phyloP scores from a whole-genome alignment of 1,140 invertebrate species.

The Cydia fagiglandana region DNA sequence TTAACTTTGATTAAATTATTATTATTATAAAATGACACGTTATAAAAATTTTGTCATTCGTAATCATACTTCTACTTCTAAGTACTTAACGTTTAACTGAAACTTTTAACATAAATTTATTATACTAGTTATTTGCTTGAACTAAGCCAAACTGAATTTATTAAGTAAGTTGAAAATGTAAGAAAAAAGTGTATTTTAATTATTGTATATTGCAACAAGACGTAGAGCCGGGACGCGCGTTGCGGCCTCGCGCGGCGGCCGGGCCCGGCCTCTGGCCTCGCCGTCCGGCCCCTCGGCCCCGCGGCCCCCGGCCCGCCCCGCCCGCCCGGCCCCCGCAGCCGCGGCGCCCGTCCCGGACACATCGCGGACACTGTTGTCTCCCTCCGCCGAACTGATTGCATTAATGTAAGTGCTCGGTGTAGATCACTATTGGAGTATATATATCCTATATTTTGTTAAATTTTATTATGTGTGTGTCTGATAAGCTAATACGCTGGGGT shows the following conservation, averaged over 20 bases:
- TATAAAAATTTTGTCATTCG: conserved; percentile 79
- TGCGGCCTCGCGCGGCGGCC: conserved; percentile 39
- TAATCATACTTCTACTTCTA: conserved; percentile 78
- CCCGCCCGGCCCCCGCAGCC: conserved; percentile 44
- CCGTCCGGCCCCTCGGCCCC: conserved; percentile 44
- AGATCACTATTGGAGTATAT: conserved; percentile 72
- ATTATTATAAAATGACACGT: conserved; percentile 78
- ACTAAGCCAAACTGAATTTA: conserved; percentile 79
- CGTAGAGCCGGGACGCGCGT: conserved; percentile 52
- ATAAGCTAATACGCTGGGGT: conserved; percentile 64
- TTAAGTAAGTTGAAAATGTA: conserved; percentile 79
- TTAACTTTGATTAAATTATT: conserved; percentile 80
- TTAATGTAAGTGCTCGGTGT: conserved; percentile 66
- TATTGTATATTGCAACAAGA: conserved; percentile 73
- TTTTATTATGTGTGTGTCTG: conserved; percentile 71
- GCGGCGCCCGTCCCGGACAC: conserved; percentile 39
- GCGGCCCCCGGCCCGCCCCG: conserved; percentile 39
- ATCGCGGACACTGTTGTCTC: conserved; percentile 71
- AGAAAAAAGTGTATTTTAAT: conserved; percentile 79
- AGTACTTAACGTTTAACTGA: conserved; percentile 77
- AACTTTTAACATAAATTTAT: conserved; percentile 79
- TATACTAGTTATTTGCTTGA: conserved; percentile 79
- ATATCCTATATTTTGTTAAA: conserved; percentile 79
- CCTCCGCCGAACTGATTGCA: conserved; percentile 62
- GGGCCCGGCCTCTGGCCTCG: conserved; percentile 34